Percentiles rank a stretch among this genome's conserved stretches.
Conservation (phyloP, 1,140 invertebrate species). For the Calliphora vicina region DNA sequence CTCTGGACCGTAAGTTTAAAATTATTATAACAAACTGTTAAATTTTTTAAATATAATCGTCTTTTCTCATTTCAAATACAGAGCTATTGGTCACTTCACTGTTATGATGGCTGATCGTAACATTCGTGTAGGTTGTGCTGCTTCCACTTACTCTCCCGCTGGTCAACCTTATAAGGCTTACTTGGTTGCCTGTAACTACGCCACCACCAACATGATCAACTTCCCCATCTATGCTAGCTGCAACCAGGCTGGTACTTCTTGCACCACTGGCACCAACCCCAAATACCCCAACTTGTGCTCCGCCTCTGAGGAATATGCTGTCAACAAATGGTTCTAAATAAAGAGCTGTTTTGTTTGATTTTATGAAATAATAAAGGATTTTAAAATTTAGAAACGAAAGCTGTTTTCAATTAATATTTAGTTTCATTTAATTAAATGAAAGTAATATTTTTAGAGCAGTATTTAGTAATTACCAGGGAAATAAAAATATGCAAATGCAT, state of each 20-base stretch:
- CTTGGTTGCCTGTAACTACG: conserved; percentile 50
- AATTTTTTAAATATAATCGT: not conserved
- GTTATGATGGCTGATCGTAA: conserved; percentile 54
- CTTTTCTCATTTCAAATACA: conserved; percentile 20
- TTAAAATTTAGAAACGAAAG: too few relatives aligned
- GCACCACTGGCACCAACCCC: conserved; percentile 45
- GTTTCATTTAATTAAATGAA: too few relatives aligned
- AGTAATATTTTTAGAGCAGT: too few relatives aligned
- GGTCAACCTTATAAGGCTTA: not conserved
- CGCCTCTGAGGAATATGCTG: conserved; percentile 41
- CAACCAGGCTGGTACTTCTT: conserved; percentile 44
- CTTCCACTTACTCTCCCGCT: not conserved
- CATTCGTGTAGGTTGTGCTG: conserved; percentile 52
- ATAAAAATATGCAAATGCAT: too few relatives aligned
- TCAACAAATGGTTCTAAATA: conserved; percentile 16
- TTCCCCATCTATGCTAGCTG: conserved; percentile 47
- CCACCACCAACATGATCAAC: conserved; percentile 52
- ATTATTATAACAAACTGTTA: not conserved
- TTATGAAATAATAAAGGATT: too few relatives aligned
- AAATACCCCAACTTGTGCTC: conserved; percentile 49
- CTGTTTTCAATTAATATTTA: too few relatives aligned
- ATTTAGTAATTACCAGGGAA: too few relatives aligned
- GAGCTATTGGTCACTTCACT: conserved; percentile 53
- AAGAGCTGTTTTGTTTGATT: too few relatives aligned
- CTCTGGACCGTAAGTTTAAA: not conserved